Evolutionary conservation across 1,140 invertebrate species (phyloP), one percentile per base, ranked within the genome.

Genomic region (Antheraea pernyi): DNA sequence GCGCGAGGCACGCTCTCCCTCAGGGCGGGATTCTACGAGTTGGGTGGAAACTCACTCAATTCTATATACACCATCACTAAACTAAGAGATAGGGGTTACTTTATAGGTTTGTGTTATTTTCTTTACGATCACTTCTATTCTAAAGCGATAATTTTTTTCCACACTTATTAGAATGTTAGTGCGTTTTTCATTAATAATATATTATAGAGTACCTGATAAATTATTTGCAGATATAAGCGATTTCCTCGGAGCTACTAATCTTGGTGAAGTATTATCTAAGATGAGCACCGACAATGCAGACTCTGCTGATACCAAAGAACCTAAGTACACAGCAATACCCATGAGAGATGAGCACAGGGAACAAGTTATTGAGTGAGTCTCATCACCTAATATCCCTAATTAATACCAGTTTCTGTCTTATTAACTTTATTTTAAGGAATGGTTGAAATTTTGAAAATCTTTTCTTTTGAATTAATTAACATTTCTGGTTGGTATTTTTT

Each of bases 41-140:
- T 97, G 37, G 97, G 97, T 13, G 97, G 97, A 19, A 97, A 98
- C 82, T 98, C 97, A 0, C 91, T 98, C 1, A 98, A 98, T 83
- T 97, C 97, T 0, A 95, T 98, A 48, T 96, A 95, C 68, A 97
- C 96, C 0, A 96, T 98, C 6, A 96, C 96, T 0, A 94, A 95
- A 79, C 86, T 98, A 48, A 92, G 94, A n/a, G 96, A 97, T 64
- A 94, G 95, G 80, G 96, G 96, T 71, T 97, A 95, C 82, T 93
- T 94, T 70, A 96, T 98, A 71, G 94, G 95, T 95, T 86, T 92
- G 89, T 89, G 36, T 68, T 30, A n/a, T n/a, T n/a, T n/a, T n/a
- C n/a, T n/a, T n/a, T n/a, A n/a, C n/a, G n/a, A n/a, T n/a, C n/a
- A n/a, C n/a, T n/a, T n/a, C n/a, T n/a, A n/a, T n/a, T n/a, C n/a